A percentile compares a stretch with the other conserved stretches of the same genome.
Conservation (phyloP, 1,140 invertebrate genomes). For the Drosophila bipectinata region DNA sequence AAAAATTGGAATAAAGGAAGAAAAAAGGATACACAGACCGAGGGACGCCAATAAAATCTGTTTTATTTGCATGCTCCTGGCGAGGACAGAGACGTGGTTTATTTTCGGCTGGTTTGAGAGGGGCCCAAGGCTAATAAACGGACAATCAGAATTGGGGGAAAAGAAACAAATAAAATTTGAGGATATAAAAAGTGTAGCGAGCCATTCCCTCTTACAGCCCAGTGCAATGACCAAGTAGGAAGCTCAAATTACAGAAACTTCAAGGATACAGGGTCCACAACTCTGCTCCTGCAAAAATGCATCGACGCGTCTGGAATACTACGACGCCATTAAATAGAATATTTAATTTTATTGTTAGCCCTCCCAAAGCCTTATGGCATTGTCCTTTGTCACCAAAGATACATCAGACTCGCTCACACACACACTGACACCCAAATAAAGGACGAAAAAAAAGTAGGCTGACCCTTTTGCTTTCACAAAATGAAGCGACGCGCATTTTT, state of each 20-base stretch:
- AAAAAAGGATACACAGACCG: conserved; percentile 38
- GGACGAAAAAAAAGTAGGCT: conserved; percentile 21
- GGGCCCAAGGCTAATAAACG: conserved; percentile 37
- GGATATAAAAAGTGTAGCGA: neutral
- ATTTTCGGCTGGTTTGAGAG: conserved; percentile 5
- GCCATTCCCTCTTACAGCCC: neutral
- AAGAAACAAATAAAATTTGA: conserved; percentile 11
- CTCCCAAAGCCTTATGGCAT: conserved; percentile 20
- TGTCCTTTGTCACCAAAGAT: conserved; percentile 63
- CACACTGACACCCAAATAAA: conserved; percentile 32
- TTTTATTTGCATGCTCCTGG: conserved; percentile 67
- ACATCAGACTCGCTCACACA: conserved; percentile 41
- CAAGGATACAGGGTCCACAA: conserved; percentile 6
- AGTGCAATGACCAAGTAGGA: conserved; percentile 11
- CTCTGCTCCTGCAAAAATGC: conserved; percentile 23
- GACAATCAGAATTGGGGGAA: conserved; percentile 73
- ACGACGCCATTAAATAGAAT: conserved; percentile 77
- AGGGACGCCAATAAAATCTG: conserved; percentile 70
- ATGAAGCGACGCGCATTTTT: conserved; percentile 60
- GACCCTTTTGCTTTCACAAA: conserved; percentile 40
- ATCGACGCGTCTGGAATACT: conserved; percentile 61
- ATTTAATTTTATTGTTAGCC: conserved; percentile 79
- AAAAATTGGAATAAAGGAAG: conserved; percentile 58
- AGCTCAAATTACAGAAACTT: conserved; percentile 8
- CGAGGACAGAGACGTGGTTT: conserved; percentile 48